Conservation (phyloP, 2,113 vertebrate species). For the Pogona vitticeps region DNA sequence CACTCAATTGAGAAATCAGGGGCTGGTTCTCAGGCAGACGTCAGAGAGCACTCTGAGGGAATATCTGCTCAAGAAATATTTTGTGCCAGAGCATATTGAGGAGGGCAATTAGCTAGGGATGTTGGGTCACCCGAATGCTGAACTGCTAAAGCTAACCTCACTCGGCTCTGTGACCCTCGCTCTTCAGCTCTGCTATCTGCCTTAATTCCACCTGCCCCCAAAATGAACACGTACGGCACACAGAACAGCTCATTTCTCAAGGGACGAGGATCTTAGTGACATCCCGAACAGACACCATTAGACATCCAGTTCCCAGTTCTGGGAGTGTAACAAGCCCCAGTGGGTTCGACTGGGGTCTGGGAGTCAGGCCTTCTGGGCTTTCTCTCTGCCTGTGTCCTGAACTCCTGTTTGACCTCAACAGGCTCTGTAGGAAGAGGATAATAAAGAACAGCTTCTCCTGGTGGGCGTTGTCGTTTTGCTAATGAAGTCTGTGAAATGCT, state of each 20-base stretch:
- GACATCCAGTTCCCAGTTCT: background rate
- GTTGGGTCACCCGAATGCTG: background rate
- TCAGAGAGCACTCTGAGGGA: background rate
- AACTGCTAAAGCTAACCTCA: background rate
- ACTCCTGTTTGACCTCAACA: slow-evolving; percentile 17
- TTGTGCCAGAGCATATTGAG: background rate
- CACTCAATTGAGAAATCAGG: background rate
- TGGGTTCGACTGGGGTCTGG: slow-evolving; percentile 1
- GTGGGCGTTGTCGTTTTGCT: background rate
- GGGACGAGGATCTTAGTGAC: background rate
- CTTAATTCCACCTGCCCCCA: background rate
- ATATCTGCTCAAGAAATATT: background rate
- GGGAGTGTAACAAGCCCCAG: background rate
- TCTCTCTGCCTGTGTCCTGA: background rate
- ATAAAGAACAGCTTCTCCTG: background rate
- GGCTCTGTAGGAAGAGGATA: slow-evolving; percentile 1
- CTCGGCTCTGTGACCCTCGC: background rate
- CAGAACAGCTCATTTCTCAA: background rate
- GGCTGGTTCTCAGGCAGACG: background rate
- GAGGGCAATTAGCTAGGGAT: background rate
- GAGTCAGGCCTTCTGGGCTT: slow-evolving; percentile 34
- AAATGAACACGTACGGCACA: background rate
- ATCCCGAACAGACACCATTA: background rate
- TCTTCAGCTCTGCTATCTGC: background rate
- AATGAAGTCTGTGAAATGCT: slow-evolving; percentile 23